Evolutionary conservation across 2,888 invertebrate genomes (phyloP).

Genomic region (Bombylius major): DNA sequence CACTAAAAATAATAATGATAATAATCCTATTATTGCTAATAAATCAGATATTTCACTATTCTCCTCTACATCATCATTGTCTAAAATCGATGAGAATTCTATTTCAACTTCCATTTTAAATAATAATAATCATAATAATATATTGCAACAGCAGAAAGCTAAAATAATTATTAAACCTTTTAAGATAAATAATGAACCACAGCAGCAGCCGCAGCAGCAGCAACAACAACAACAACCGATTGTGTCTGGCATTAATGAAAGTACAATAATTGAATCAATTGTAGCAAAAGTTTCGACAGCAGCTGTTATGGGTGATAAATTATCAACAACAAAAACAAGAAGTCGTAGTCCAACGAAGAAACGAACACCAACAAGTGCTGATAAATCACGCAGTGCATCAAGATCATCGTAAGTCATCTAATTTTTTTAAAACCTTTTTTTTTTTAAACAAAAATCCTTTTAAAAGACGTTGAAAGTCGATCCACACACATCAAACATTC

Average conservation of each 20-base stretch:
- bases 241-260: conserved; percentile 31
- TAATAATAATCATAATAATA: neutral
- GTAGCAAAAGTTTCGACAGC: conserved; percentile 32
- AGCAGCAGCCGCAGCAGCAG: no score
- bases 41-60: conserved; percentile 4
- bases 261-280: conserved; percentile 32
- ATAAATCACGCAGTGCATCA: conserved; percentile 38
- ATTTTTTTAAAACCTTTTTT: neutral
- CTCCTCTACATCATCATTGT: neutral
- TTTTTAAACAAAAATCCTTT: neutral
- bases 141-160: conserved; percentile 22
- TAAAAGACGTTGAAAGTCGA: no score
- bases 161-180: conserved; percentile 38
- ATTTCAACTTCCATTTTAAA: neutral
- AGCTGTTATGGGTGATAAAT: neutral
- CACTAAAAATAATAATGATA: neutral
- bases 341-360: conserved; percentile 28
- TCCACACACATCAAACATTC: no score
- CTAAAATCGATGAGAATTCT: no score
- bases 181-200: conserved; percentile 36
- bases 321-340: conserved; percentile 25
- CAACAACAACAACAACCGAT: conserved; percentile 22
- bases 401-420: conserved; percentile 31
- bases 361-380: neutral
- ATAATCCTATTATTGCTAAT: conserved; percentile 1